Percentiles rank a stretch among this genome's conserved stretches.
Conservation (phyloP, 2,113 vertebrate species). For the Tenrec ecaudatus region DNA sequence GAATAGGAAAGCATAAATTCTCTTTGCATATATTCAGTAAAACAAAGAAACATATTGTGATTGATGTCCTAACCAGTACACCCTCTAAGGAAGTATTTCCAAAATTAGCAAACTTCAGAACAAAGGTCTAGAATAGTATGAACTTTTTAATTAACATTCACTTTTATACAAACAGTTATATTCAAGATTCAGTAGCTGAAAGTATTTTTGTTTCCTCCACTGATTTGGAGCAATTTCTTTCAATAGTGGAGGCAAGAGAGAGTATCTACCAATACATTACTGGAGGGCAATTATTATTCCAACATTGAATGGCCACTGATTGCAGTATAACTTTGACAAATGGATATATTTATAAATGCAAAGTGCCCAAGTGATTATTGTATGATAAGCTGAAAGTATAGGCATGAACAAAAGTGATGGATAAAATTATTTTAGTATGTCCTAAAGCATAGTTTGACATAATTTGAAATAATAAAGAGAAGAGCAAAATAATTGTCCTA, state of each 20-base stretch:
- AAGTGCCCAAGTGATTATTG: background rate
- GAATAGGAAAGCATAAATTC: background rate
- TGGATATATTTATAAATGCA: background rate
- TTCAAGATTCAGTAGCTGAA: background rate
- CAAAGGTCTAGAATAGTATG: background rate
- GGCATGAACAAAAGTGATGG: background rate
- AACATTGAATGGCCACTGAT: background rate
- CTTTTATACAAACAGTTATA: background rate
- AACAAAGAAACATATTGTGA: background rate
- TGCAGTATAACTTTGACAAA: background rate
- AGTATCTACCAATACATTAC: background rate
- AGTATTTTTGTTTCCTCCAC: background rate
- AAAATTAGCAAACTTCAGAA: background rate
- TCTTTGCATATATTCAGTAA: background rate
- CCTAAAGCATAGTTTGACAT: background rate
- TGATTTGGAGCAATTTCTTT: background rate
- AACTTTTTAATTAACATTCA: background rate
- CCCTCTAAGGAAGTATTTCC: background rate
- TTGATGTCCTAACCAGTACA: background rate
- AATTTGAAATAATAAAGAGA: background rate
- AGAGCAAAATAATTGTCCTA: background rate
- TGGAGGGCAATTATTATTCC: background rate
- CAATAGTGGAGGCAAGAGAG: background rate
- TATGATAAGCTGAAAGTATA: background rate
- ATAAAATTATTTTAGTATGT: conserved; percentile 45